Percentiles rank a stretch among this genome's conserved stretches.
These are phyloP conservation scores for Xanthia icteritia DNA, from an alignment of 2,888 invertebrate species.

Conservation along the genomic window DNA sequence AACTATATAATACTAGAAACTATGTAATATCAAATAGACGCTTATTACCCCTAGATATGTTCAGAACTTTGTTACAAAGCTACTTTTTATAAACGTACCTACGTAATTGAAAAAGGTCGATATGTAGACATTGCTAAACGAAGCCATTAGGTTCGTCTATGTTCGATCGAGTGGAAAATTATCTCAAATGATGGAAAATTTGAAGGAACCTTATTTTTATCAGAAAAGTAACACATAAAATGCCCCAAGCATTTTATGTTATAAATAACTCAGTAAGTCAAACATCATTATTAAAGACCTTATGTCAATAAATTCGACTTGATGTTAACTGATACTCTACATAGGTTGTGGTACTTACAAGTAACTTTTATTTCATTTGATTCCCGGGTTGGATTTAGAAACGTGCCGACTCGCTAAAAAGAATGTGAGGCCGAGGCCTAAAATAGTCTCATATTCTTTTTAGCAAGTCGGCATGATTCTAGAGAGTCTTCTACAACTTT, in stretches of 20 bases:
- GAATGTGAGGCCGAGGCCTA: too few species aligned
- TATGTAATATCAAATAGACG: background rate
- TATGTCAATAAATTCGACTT: background rate
- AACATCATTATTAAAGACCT: background rate
- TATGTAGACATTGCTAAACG: conserved; percentile 39
- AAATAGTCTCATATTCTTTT: too few species aligned
- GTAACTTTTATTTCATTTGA: background rate
- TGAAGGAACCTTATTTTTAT: background rate
- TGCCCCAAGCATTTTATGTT: too few species aligned
- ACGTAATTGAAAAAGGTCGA: conserved; percentile 28
- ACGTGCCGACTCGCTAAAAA: too few species aligned
- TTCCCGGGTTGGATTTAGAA: too few species aligned
- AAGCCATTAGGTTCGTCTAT: conserved; percentile 26
- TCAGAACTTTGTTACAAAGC: background rate
- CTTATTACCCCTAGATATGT: background rate
- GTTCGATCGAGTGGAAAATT: conserved; percentile 28
- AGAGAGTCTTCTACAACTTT: too few species aligned
- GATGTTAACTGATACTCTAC: background rate
- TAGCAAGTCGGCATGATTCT: too few species aligned
- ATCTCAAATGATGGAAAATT: conserved; percentile 11
- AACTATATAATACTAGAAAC: background rate
- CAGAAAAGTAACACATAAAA: background rate
- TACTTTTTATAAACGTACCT: background rate
- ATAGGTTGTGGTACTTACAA: background rate
- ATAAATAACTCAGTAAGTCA: conserved; percentile 7